Evolutionary conservation across 2,888 invertebrate genomes (phyloP).

Genomic region (Philopedon plagiatum): DNA sequence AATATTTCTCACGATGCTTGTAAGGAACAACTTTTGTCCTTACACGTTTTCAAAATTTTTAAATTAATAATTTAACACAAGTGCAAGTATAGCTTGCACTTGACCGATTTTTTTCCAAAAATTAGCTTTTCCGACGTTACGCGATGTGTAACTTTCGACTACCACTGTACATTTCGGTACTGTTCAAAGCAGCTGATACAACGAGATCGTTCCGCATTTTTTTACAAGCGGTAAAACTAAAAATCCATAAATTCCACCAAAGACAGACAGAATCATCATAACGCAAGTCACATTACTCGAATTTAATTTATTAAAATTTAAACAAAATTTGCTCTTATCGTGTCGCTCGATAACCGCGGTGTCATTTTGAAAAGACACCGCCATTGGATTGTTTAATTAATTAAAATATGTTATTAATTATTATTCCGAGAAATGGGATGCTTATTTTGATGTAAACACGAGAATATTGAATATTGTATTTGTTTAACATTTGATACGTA

Average conservation of each 20-base stretch:
- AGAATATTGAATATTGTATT: neutral
- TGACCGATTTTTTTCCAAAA: too few relatives aligned
- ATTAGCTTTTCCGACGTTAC: too few relatives aligned
- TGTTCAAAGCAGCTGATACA: neutral
- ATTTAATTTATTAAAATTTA: slow-evolving; percentile 34
- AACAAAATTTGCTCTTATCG: slow-evolving; percentile 40
- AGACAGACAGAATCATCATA: neutral
- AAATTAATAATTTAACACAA: too few relatives aligned
- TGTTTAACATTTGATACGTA: neutral
- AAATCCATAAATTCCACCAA: slow-evolving; percentile 7
- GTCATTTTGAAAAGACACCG: slow-evolving; percentile 43
- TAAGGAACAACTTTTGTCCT: too few relatives aligned
- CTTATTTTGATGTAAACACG: slow-evolving; percentile 23
- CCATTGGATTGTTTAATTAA: slow-evolving; percentile 42
- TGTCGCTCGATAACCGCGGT: slow-evolving; percentile 39
- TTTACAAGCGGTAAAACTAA: slow-evolving; percentile 4
- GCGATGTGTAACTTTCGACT: too few relatives aligned
- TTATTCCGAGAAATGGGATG: slow-evolving; percentile 32
- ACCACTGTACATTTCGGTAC: too few relatives aligned
- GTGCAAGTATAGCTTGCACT: too few relatives aligned
- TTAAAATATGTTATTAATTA: slow-evolving; percentile 46
- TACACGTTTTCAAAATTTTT: too few relatives aligned
- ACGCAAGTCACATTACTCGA: neutral
- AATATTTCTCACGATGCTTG: too few relatives aligned
- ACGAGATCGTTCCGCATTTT: neutral